Base-by-base conservation (phyloP, 2,888 invertebrate species). In the Diabrotica balteata region DNA sequence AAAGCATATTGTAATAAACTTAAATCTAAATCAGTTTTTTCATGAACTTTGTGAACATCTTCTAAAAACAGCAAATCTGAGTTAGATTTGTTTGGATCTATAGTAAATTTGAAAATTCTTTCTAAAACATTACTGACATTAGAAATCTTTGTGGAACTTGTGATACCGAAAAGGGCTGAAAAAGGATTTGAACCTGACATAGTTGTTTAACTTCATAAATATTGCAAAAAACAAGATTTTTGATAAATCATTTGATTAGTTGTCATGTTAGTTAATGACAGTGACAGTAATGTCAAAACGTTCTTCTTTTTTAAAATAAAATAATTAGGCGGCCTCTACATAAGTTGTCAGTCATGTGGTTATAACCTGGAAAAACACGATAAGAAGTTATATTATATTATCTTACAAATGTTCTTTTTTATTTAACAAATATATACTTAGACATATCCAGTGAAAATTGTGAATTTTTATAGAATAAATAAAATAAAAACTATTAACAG, bases 1-100 rank as follows among this genome's bases (percentile, higher is more conserved):
- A 95, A 83, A 0, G 91, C 92, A 79, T 93, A 91, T 70, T 93
- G 93, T 55, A 94, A 81, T 1, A 90, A 86, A 74, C 92, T 90
- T 67, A 90, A 82, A 72, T 92, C 89, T 73, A 90, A 85, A 59
- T 86, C 81, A 58, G 82, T 80, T 61, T 84, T 82, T 8, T 84
- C 84, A 69, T 86, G 83, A 7, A 86, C 86, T 59, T 84, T 82
- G 4, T 88, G 86, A 60, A 90, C 85, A 76, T 91, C 91, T 73
- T 90, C 90, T 63, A 94, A 84, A 77, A 87, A 90, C 4, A 94
- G 86, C 65, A 91, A 81, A 73, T 88, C 80, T 57, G 83, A 78
- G 65, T 77, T 75, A 70, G 80, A 83, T 59, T 86, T 86, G 50
- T 85, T 80, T 61, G 85, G 70, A 52, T 74, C 65, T 50, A 93